phyloP scores from a whole-genome alignment of 2,113 vertebrate genomes.

The Labeo rohita region DNA sequence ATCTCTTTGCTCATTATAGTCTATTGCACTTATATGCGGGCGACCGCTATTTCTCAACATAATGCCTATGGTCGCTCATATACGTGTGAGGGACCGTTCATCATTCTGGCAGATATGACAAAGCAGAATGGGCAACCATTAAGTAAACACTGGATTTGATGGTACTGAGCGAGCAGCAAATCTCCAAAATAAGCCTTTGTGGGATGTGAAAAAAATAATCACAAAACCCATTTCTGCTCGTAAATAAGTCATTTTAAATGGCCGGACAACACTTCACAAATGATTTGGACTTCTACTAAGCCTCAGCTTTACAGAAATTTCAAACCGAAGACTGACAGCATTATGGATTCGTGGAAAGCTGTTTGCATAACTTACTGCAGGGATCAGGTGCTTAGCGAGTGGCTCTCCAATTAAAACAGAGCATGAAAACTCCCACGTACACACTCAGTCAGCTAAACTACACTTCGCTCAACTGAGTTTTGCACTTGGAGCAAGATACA shows the following conservation, averaged over 20 bases:
- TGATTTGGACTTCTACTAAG: slow-evolving; percentile 24
- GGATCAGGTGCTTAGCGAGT: slow-evolving; percentile 47
- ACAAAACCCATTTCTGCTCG: neutral
- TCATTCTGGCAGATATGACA: slow-evolving; percentile 12
- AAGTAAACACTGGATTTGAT: slow-evolving; percentile 13
- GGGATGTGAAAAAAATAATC: neutral
- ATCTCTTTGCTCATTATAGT: slow-evolving; percentile 55
- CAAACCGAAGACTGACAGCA: slow-evolving; percentile 37
- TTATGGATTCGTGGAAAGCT: slow-evolving; percentile 46
- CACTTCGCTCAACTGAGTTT: neutral
- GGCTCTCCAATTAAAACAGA: slow-evolving; percentile 45
- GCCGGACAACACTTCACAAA: neutral
- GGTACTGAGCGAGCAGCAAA: neutral
- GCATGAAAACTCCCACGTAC: slow-evolving; percentile 28
- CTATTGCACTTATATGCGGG: slow-evolving; percentile 47
- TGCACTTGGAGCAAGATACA: neutral
- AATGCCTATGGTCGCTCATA: slow-evolving; percentile 34
- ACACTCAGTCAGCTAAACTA: neutral
- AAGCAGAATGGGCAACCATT: slow-evolving; percentile 24
- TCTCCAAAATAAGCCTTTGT: slow-evolving; percentile 7
- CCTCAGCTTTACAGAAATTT: slow-evolving; percentile 1
- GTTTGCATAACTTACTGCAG: slow-evolving; percentile 42
- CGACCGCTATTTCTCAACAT: slow-evolving; percentile 20
- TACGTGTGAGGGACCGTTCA: neutral
- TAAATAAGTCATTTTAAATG: slow-evolving; percentile 21